Conservation (phyloP, 2,797 vertebrate genomes). For the Zalophus californianus region DNA sequence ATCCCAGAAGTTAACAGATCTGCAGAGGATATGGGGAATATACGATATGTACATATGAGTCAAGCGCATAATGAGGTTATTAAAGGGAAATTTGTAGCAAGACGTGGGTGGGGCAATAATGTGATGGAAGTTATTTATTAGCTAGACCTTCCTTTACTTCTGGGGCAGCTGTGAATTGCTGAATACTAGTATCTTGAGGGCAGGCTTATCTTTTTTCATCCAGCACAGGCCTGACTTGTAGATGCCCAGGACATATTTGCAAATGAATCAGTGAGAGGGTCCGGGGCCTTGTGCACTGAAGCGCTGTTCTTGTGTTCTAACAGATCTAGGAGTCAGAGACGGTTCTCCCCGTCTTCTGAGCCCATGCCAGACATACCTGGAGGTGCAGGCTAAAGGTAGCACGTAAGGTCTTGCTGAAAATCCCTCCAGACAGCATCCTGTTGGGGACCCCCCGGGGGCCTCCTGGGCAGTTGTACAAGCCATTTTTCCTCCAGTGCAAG, state of each 20-base stretch:
- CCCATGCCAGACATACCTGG: accelerated
- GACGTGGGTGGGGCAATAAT: not conserved
- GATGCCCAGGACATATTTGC: not conserved
- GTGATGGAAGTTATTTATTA: too few species aligned
- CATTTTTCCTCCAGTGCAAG: not conserved
- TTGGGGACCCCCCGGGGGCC: not conserved
- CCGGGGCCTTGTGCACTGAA: accelerated
- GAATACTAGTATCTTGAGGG: not conserved
- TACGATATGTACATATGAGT: not conserved
- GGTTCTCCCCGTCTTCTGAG: not conserved
- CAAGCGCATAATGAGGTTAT: accelerated
- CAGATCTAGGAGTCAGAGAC: not conserved
- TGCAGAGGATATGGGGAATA: accelerated
- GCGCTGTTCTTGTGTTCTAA: not conserved
- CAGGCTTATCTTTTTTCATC: not conserved
- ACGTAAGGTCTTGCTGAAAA: not conserved
- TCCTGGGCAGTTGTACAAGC: not conserved
- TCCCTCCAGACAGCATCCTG: not conserved
- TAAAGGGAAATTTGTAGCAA: not conserved
- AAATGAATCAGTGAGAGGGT: not conserved
- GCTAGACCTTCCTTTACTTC: not conserved
- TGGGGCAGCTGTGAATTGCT: not conserved
- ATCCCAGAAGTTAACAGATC: not conserved
- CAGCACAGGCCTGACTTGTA: accelerated
- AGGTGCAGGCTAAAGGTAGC: not conserved